These are phyloP conservation scores for Myotis vivesi DNA, from an alignment of 2,797 vertebrate genomes.

Conservation along the genomic window DNA sequence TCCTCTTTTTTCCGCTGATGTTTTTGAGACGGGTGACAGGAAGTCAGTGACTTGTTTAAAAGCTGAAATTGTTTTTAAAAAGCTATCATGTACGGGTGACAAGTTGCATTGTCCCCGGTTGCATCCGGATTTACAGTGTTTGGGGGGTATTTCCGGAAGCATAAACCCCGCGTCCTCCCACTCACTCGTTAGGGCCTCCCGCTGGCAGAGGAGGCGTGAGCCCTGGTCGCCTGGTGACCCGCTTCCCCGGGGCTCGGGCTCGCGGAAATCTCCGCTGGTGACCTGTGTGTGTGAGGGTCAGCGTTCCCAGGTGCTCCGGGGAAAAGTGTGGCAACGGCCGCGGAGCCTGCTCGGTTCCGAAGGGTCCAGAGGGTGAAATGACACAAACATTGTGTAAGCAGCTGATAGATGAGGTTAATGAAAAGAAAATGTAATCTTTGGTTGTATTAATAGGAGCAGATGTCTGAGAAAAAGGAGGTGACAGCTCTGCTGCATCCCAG, in stretches of 20 bases:
- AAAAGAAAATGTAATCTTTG: not conserved
- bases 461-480: not conserved
- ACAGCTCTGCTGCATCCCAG: not conserved
- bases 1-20: not conserved
- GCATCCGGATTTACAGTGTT: not conserved
- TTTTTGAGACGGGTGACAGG: slow-evolving; percentile 12
- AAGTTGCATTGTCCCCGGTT: not conserved
- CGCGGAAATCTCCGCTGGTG: not conserved
- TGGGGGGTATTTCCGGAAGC: not conserved
- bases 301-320: not conserved
- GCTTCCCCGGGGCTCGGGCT: too few relatives aligned
- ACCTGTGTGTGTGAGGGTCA: not conserved
- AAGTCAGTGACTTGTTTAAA: slow-evolving; percentile 7
- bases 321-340: not conserved
- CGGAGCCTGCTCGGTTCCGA: not conserved
- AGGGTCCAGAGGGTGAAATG: not conserved
- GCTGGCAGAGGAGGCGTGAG: not conserved
- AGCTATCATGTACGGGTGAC: not conserved
- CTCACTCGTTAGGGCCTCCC: not conserved
- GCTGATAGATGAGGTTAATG: not conserved
- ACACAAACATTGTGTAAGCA: not conserved
- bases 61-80: not conserved
- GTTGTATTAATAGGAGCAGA: not conserved
- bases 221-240: fast-evolving
- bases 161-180: fast-evolving